Conservation (phyloP, 2,113 vertebrate species). For the Triplophysa dalaica region DNA sequence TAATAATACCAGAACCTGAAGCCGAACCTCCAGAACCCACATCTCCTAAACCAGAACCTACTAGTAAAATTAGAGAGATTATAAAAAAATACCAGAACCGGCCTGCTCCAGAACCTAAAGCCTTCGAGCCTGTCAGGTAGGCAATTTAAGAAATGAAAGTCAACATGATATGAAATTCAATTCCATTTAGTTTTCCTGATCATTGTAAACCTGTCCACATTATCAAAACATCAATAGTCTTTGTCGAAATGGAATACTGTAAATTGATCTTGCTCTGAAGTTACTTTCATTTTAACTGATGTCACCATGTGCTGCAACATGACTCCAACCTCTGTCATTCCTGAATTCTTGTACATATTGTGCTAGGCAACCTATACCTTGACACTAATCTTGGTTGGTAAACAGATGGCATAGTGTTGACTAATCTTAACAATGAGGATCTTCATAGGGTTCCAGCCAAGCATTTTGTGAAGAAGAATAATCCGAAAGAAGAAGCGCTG, state of each 20-base stretch:
- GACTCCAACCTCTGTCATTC: neutral
- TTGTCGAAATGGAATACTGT: no score
- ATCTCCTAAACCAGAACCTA: conserved; percentile 71
- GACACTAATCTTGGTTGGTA: conserved; percentile 1
- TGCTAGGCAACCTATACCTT: conserved; percentile 17
- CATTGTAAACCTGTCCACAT: neutral
- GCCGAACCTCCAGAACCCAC: conserved; percentile 6
- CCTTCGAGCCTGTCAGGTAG: conserved; percentile 78
- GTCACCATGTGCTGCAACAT: neutral
- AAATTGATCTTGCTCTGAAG: no score
- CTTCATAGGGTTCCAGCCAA: conserved; percentile 67
- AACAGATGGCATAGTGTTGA: neutral
- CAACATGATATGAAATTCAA: no score
- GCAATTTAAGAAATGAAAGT: neutral
- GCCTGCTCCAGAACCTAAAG: conserved; percentile 71
- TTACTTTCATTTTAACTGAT: neutral
- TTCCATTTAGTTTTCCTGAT: neutral
- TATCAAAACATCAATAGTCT: neutral
- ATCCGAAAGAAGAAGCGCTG: conserved; percentile 91
- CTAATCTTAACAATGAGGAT: conserved; percentile 2
- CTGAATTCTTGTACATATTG: neutral
- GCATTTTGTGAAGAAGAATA: conserved; percentile 77
- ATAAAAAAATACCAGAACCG: conserved; percentile 88
- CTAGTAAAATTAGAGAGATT: conserved; percentile 85
- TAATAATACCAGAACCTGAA: conserved; percentile 1